Conservation (phyloP, 2,113 vertebrate genomes). For the Mastomys natalensis region DNA sequence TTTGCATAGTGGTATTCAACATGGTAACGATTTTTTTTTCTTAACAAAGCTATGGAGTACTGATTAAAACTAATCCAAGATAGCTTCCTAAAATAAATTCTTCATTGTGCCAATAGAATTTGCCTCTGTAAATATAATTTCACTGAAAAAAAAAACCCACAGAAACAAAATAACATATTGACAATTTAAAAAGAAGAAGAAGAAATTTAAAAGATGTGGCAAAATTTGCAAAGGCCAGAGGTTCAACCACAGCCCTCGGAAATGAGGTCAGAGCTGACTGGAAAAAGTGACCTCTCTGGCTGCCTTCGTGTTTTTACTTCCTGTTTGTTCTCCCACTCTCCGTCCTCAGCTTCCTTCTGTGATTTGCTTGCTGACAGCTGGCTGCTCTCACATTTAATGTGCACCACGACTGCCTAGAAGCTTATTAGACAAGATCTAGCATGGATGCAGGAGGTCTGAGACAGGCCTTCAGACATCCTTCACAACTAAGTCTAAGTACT, state of each 20-base stretch:
- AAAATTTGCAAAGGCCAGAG: slow-evolving; percentile 43
- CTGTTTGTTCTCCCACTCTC: not conserved
- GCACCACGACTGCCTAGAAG: slow-evolving; percentile 5
- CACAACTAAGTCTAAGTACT: not conserved
- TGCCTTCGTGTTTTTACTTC: slow-evolving; percentile 42
- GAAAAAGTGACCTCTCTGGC: slow-evolving; percentile 34
- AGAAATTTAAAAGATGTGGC: not conserved
- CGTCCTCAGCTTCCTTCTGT: slow-evolving; percentile 43
- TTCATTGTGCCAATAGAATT: slow-evolving; percentile 48
- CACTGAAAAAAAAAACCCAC: not conserved
- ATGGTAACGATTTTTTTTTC: slow-evolving; percentile 4
- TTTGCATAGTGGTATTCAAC: not conserved
- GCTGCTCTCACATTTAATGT: slow-evolving; percentile 45
- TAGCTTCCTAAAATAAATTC: slow-evolving; percentile 27
- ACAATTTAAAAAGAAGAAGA: not conserved
- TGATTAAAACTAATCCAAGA: not conserved
- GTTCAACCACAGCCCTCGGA: slow-evolving; percentile 19
- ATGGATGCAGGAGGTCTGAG: not conserved
- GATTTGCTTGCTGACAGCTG: not conserved
- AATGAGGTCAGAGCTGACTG: slow-evolving; percentile 66
- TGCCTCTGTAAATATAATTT: not conserved
- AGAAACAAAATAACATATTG: not conserved
- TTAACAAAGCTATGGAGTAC: not conserved
- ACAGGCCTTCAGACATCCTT: not conserved
- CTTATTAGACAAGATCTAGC: not conserved